Conservation (phyloP, 2,797 vertebrate species). For the Platalea minor region DNA sequence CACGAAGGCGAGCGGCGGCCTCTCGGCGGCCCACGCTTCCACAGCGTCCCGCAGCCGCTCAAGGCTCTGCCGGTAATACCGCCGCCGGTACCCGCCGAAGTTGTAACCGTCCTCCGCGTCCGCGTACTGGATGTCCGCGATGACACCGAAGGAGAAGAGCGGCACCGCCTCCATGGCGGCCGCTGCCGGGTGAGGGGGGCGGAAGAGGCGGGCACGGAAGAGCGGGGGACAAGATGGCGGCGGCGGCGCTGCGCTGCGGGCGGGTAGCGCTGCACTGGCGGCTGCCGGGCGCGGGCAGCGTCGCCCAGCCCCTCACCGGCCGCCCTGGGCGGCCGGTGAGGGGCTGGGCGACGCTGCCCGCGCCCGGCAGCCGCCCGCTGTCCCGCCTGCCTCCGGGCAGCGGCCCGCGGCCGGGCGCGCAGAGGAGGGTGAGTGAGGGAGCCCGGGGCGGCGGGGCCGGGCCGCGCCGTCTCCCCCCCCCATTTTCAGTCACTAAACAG, state of each 20-base stretch:
- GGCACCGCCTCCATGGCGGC: constrained; percentile 7
- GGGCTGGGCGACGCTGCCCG: neutral
- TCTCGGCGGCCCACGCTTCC: constrained; percentile 75
- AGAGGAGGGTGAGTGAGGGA: neutral
- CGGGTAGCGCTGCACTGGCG: neutral
- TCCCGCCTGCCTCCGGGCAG: neutral
- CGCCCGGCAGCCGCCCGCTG: neutral
- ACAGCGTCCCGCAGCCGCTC: constrained; percentile 76
- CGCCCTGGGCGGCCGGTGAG: no score
- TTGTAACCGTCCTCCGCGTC: constrained; percentile 86
- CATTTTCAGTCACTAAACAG: neutral
- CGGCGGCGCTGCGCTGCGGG: neutral
- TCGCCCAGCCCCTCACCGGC: neutral
- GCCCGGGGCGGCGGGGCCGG: no score
- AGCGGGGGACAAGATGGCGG: neutral
- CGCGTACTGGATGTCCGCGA: constrained; percentile 91
- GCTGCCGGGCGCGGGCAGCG: neutral
- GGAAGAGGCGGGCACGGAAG: neutral
- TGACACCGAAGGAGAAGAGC: constrained; percentile 86
- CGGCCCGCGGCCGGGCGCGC: neutral
- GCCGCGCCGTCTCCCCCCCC: rapidly evolving
- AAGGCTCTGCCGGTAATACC: constrained; percentile 87
- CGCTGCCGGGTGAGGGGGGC: neutral
- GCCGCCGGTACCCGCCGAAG: constrained; percentile 67
- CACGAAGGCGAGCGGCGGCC: constrained; percentile 74